A percentile compares a stretch with the other conserved stretches of the same genome.
Evolutionary conservation across 2,113 vertebrate species (phyloP).

Genomic region (Stercorarius parasiticus): DNA sequence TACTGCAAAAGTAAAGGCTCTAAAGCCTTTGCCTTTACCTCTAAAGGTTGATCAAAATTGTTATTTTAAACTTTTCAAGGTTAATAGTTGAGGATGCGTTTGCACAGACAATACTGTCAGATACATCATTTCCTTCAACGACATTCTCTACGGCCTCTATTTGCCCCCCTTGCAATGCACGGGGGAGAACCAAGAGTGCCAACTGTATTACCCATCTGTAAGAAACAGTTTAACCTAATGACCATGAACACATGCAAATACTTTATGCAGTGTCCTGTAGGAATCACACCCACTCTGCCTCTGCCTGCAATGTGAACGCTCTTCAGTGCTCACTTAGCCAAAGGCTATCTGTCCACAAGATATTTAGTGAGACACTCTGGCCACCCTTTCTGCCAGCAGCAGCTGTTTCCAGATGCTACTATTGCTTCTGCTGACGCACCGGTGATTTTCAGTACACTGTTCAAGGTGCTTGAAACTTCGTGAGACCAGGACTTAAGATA

Average conservation of each 20-base stretch:
- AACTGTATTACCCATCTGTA: not conserved
- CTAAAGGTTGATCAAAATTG: not conserved
- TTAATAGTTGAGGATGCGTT: not conserved
- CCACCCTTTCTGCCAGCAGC: fast-evolving
- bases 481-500: not conserved
- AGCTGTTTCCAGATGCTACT: not conserved
- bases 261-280: not conserved
- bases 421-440: not conserved
- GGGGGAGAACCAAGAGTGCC: not conserved
- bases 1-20: not conserved
- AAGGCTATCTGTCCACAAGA: not conserved
- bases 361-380: not conserved
- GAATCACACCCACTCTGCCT: not conserved
- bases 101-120: not conserved
- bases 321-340: not conserved
- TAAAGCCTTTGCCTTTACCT: not conserved
- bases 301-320: not conserved
- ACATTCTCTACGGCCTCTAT: not conserved
- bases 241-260: not conserved
- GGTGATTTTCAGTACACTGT: not conserved
- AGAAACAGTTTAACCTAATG: not conserved
- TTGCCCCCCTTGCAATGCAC: not conserved
- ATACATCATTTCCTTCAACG: not conserved
- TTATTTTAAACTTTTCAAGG: not conserved
- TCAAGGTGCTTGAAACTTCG: not conserved